A percentile compares a stretch with the other conserved stretches of the same genome.
These are phyloP conservation scores for Oenanthe melanoleuca DNA, from an alignment of 2,113 vertebrate species.

Conservation along the genomic window DNA sequence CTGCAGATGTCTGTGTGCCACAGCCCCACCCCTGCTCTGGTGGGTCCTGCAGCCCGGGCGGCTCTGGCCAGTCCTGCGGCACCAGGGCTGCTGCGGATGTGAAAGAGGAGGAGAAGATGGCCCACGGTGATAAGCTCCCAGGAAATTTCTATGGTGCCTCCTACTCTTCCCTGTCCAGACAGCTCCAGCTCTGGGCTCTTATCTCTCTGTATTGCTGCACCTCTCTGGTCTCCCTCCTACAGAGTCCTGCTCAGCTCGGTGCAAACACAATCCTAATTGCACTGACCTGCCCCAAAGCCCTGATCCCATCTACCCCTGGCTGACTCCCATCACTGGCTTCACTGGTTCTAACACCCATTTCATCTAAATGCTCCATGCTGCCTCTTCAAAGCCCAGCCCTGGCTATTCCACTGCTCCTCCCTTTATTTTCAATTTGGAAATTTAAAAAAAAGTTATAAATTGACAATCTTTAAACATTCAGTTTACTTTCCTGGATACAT, in stretches of 20 bases:
- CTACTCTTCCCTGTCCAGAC: slow-evolving; percentile 60
- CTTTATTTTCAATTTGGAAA: not conserved
- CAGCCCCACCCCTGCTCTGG: not conserved
- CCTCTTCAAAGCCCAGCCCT: not conserved
- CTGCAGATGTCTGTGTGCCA: not conserved
- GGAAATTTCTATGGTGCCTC: slow-evolving; percentile 57
- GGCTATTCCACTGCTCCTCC: not conserved
- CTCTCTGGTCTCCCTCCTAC: slow-evolving; percentile 46
- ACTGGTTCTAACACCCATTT: slow-evolving; percentile 38
- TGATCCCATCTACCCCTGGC: slow-evolving; percentile 44
- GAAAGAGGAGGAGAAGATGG: slow-evolving; percentile 63
- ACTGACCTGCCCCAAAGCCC: slow-evolving; percentile 40
- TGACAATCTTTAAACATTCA: not conserved
- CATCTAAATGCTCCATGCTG: not conserved
- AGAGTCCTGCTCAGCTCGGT: slow-evolving; percentile 19
- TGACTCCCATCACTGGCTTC: slow-evolving; percentile 11
- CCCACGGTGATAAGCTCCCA: slow-evolving; percentile 47
- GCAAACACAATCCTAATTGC: slow-evolving; percentile 53
- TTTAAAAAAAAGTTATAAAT: not conserved
- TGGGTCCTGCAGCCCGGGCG: not conserved
- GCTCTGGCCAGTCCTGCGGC: not conserved
- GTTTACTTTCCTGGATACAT: not conserved
- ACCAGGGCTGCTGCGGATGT: not conserved
- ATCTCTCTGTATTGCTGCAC: slow-evolving; percentile 48
- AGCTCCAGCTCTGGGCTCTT: slow-evolving; percentile 43